A percentile compares a stretch with the other conserved stretches of the same genome.
These are phyloP conservation scores for Pseudochirops corinnae DNA, from an alignment of 2,797 vertebrate species.

Conservation along the genomic window DNA sequence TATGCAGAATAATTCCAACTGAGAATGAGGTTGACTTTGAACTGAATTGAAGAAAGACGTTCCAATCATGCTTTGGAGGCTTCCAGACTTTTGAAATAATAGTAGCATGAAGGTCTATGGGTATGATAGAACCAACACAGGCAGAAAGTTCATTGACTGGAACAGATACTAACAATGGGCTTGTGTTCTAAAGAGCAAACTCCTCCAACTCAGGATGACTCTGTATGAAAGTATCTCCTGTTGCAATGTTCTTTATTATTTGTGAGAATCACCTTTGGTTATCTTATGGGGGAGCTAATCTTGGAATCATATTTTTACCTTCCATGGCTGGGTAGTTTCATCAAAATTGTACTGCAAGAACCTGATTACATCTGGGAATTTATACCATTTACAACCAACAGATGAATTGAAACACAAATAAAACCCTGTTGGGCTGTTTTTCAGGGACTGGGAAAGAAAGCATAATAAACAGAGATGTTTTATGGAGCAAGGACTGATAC, in stretches of 20 bases:
- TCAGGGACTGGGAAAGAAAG: not conserved
- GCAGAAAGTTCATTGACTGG: not conserved
- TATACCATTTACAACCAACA: conserved; percentile 56
- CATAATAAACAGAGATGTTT: conserved; percentile 4
- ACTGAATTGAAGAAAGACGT: not conserved
- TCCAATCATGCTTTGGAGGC: not conserved
- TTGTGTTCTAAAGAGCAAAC: not conserved
- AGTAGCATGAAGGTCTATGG: not conserved
- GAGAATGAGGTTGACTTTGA: not conserved
- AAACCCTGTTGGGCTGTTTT: conserved; percentile 50
- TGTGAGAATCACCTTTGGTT: conserved; percentile 29
- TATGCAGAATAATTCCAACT: not conserved
- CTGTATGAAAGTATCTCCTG: not conserved
- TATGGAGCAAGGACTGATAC: not conserved
- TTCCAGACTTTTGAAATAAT: not conserved
- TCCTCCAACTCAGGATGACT: not conserved
- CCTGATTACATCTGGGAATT: conserved; percentile 51
- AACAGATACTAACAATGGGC: not conserved
- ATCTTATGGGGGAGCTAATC: conserved; percentile 35
- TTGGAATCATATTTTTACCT: conserved; percentile 52
- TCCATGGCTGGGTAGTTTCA: conserved; percentile 43
- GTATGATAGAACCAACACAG: not conserved
- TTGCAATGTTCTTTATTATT: conserved; percentile 40
- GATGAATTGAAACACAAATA: conserved; percentile 63
- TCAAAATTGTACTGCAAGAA: conserved; percentile 55